These are phyloP conservation scores for Australoheros facetus DNA, from an alignment of 2,797 vertebrate species.

Conservation along the genomic window DNA sequence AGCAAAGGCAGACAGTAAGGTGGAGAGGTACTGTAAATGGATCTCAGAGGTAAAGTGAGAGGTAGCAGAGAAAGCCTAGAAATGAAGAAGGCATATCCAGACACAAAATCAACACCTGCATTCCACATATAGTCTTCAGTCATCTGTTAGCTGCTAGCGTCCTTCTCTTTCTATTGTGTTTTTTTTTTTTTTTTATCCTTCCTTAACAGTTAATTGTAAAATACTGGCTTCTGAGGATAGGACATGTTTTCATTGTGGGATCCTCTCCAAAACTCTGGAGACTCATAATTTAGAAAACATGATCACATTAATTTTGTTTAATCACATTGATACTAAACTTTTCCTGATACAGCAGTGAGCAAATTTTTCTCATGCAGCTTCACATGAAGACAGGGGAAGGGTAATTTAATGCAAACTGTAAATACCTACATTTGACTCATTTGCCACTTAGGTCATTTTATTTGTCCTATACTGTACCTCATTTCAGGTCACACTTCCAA, in stretches of 20 bases:
- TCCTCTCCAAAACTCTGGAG: not conserved
- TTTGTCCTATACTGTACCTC: conserved; percentile 4
- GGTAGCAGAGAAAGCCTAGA: conserved; percentile 9
- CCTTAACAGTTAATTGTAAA: conserved; percentile 36
- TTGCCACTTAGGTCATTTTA: conserved; percentile 5
- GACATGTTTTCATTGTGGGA: conserved; percentile 1
- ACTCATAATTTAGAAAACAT: not conserved
- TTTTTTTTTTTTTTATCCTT: not conserved
- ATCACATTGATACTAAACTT: not conserved
- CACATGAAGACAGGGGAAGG: not conserved
- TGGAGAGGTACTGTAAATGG: conserved; percentile 57
- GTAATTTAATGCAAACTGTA: conserved; percentile 22
- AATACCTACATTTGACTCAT: conserved; percentile 45
- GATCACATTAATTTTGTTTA: not conserved
- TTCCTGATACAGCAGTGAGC: conserved; percentile 2
- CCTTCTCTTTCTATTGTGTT: not conserved
- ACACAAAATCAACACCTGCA: conserved; percentile 63
- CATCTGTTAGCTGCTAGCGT: conserved; percentile 8
- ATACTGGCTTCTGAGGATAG: not conserved
- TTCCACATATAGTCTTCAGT: conserved; percentile 47
- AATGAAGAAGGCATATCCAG: conserved; percentile 49
- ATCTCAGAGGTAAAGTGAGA: conserved; percentile 51
- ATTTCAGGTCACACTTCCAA: not conserved
- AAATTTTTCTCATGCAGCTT: conserved; percentile 27
- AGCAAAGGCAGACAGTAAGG: conserved; percentile 42